Conservation (phyloP, 2,797 vertebrate species). For the Hippoglossus hippoglossus region DNA sequence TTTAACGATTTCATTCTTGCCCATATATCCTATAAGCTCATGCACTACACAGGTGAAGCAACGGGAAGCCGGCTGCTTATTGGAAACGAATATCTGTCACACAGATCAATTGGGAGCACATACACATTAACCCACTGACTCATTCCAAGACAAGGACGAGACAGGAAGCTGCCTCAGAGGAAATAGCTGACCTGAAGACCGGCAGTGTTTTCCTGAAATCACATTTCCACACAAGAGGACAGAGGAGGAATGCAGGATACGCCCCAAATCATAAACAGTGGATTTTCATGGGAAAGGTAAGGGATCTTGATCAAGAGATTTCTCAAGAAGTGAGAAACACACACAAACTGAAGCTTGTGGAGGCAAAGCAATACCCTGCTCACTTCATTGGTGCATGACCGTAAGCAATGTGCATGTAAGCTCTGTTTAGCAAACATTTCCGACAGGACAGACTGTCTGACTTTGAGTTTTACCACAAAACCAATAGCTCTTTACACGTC, state of each 20-base stretch:
- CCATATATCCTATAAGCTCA: no score
- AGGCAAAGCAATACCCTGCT: background rate
- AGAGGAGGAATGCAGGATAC: conserved; percentile 66
- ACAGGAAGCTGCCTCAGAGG: conserved; percentile 12
- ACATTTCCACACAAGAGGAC: conserved; percentile 63
- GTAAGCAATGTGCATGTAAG: background rate
- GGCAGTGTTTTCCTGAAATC: conserved; percentile 34
- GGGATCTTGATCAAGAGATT: background rate
- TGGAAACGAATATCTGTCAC: no score
- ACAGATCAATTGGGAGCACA: no score
- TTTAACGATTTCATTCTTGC: no score
- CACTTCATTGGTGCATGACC: background rate
- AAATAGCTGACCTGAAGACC: conserved; percentile 47
- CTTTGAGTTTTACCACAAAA: no score
- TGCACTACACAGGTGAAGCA: no score
- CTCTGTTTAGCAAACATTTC: conserved; percentile 24
- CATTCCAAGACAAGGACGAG: conserved; percentile 37
- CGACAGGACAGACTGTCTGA: no score
- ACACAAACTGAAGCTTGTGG: background rate
- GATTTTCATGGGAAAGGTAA: conserved; percentile 29
- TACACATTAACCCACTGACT: no score
- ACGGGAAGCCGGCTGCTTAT: no score
- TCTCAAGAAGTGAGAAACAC: background rate
- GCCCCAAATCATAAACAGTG: conserved; percentile 43
- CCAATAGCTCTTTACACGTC: no score